Evolutionary conservation across 2,888 invertebrate genomes (phyloP).

Genomic region (Platycheirus albimanus): DNA sequence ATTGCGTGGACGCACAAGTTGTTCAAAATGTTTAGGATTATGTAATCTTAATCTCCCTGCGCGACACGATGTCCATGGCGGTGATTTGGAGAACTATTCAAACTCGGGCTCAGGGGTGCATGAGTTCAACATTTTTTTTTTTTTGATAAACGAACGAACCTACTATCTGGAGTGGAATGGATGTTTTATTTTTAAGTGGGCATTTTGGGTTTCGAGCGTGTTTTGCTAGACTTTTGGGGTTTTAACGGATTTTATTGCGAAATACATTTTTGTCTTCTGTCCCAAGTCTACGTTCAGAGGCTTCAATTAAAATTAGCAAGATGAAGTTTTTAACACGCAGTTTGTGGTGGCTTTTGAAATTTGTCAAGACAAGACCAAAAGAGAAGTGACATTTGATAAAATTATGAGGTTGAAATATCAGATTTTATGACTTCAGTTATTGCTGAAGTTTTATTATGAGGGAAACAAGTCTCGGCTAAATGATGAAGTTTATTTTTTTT

Average conservation of each 20-base stretch:
- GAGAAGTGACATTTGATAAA: neutral
- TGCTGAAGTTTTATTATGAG: too few species aligned
- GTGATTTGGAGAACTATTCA: slow-evolving; percentile 12
- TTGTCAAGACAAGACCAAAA: neutral
- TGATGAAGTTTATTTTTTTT: too few species aligned
- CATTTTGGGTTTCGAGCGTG: slow-evolving; percentile 45
- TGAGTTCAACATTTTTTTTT: neutral
- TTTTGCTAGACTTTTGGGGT: slow-evolving; percentile 1
- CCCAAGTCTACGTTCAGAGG: too few species aligned
- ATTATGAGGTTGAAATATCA: too few species aligned
- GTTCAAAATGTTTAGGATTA: slow-evolving; percentile 37
- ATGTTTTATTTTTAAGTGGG: slow-evolving; percentile 24
- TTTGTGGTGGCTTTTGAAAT: neutral
- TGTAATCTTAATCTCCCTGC: slow-evolving; percentile 38
- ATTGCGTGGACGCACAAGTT: slow-evolving; percentile 37
- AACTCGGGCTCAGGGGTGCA: slow-evolving; percentile 15
- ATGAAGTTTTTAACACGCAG: neutral
- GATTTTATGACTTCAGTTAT: too few species aligned
- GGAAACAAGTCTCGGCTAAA: too few species aligned
- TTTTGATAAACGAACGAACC: neutral
- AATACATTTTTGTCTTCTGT: slow-evolving; percentile 24
- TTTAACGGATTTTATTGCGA: slow-evolving; percentile 36
- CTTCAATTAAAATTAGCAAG: slow-evolving; percentile 30
- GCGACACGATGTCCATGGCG: too few species aligned
- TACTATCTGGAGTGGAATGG: slow-evolving; percentile 16